Conservation (phyloP, 2,888 invertebrate species). For the Dicranocentrus wangi region DNA sequence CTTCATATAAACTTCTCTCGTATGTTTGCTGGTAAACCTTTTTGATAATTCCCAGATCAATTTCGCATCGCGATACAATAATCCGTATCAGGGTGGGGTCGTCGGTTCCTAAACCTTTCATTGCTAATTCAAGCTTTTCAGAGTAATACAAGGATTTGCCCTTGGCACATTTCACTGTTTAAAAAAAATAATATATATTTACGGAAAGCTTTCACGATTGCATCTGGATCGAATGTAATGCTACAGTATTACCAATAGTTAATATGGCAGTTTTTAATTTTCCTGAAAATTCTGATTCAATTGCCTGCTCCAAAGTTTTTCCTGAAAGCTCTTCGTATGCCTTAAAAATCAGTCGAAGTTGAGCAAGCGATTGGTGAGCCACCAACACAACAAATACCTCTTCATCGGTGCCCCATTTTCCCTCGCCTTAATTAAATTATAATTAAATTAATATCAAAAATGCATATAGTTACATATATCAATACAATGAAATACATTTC, state of each 20-base stretch:
- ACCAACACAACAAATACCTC: conserved; percentile 83
- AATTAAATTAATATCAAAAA: neutral
- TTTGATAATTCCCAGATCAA: conserved; percentile 63
- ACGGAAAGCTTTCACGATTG: no score
- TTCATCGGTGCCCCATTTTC: conserved; percentile 83
- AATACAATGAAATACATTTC: no score
- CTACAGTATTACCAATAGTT: conserved; percentile 78
- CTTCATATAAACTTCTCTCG: conserved; percentile 52
- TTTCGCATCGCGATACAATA: conserved; percentile 63
- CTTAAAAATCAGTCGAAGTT: conserved; percentile 82
- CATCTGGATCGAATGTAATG: no score
- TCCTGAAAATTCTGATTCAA: conserved; percentile 79
- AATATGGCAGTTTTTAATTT: conserved; percentile 82
- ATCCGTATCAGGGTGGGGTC: conserved; percentile 64
- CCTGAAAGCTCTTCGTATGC: conserved; percentile 84
- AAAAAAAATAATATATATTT: conserved; percentile 1
- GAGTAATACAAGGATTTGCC: conserved; percentile 65
- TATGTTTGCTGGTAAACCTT: conserved; percentile 56
- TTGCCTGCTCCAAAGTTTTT: conserved; percentile 83
- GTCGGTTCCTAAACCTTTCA: conserved; percentile 75
- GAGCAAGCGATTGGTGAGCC: conserved; percentile 84
- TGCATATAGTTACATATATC: no score
- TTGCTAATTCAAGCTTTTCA: conserved; percentile 68
- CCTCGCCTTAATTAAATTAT: conserved; percentile 77
- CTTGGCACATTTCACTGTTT: conserved; percentile 67